Base-by-base conservation (phyloP, 2,113 vertebrate species). In the Prietella phreatophila region DNA sequence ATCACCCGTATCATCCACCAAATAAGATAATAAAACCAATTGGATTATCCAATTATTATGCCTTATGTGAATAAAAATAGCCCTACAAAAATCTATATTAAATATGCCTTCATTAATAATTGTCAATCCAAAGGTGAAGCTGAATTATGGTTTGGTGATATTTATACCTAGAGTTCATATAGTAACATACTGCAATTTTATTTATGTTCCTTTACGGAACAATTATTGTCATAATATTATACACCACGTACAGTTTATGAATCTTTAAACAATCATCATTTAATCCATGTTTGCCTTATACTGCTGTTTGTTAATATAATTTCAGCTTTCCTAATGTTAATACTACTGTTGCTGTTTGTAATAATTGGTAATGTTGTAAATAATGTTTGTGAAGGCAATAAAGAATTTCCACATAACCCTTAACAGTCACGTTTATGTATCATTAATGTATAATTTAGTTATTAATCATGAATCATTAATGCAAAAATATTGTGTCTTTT, bases 401-500 rank as follows among this genome's bases (percentile, higher is more conserved):
- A 75, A 76, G 22, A 10, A 79, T 79, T 79, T 79, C 14, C 27
- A 53, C 27, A 19, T 36, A 25, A 58, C 27, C 50, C 15, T 8
- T 56, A 81, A 6, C 30, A 25, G 30, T 58, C 55, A 55, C 36
- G 4, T 33, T 60, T 22, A 82, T 20, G 30, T 61, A 42, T 42
- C 17, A 82, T 82, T 82, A 3, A 13, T 60, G 20, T 36, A 60
- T 39, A 0, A 39, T 61, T 60, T 81, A 33, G 5, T 55, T 67
- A 53, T 84, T 20, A 63, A 53, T 20, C 13, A 58, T 50, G 15
- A 27, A 79, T 69, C 30, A 86, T 39, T 39, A 87, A n/a, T 39
- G 22, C 78, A 81, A 55, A 5, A 71, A 58, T 4, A 55, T 17
- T 86, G 78, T 82, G 63, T 82, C 85, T 39, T 82, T 61, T 82